Conservation (phyloP, 1,140 invertebrate genomes). For the Nephotettix cincticeps region DNA sequence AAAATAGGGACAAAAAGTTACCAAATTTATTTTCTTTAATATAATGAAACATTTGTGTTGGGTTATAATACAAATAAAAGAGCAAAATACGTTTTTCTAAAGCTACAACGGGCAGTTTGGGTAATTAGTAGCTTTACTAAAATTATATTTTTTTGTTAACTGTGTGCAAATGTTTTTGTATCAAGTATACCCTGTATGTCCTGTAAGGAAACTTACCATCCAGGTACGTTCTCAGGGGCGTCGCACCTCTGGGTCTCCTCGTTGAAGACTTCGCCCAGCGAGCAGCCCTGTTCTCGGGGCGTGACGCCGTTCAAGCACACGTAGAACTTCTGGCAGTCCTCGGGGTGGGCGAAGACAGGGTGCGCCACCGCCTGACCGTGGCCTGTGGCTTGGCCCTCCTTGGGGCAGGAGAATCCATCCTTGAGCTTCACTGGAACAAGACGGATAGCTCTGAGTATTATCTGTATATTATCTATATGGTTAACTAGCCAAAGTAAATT, state of each 20-base stretch:
- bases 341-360: conserved; percentile 83
- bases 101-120: too few species aligned
- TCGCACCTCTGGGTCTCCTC: conserved; percentile 79
- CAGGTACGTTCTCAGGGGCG: conserved; percentile 80
- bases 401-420: conserved; percentile 82
- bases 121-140: too few species aligned
- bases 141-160: too few species aligned
- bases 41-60: too few species aligned
- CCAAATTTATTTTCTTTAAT: too few species aligned
- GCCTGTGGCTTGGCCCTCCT: conserved; percentile 59
- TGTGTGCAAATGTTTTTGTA: too few species aligned
- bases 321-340: conserved; percentile 86
- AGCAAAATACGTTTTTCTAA: too few species aligned
- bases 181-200: too few species aligned
- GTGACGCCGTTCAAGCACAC: conserved; percentile 84
- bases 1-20: too few species aligned
- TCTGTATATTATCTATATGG: too few species aligned
- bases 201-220: conserved; percentile 67
- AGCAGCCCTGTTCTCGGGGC: conserved; percentile 81
- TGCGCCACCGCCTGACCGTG: conserved; percentile 75
- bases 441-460: not conserved
- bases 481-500: too few species aligned
- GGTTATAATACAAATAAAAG: too few species aligned
- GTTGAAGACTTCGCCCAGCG: conserved; percentile 83
- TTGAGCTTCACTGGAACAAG: conserved; percentile 56